A percentile compares a stretch with the other conserved stretches of the same genome.
These are phyloP conservation scores for Melanotaenia parkinsoni DNA, from an alignment of 2,797 vertebrate genomes.

Conservation along the genomic window DNA sequence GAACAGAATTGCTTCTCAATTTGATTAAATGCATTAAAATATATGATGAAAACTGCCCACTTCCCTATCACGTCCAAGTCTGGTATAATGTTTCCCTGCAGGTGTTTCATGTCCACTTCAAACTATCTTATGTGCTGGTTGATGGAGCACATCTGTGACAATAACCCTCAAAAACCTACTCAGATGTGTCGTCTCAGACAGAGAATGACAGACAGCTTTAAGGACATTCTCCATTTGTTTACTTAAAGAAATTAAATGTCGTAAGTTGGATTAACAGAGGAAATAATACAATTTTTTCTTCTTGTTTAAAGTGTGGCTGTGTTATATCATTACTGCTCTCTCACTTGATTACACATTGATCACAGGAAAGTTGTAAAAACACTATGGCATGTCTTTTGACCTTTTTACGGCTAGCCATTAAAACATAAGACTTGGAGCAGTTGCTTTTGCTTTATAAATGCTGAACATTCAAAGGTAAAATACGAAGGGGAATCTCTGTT, in stretches of 20 bases:
- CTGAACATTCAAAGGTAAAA: conserved; percentile 12
- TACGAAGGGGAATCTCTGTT: conserved; percentile 15
- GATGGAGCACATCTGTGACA: conserved; percentile 18
- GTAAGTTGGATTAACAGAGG: conserved; percentile 33
- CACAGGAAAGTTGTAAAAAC: conserved; percentile 11
- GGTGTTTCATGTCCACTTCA: conserved; percentile 27
- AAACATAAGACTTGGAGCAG: not conserved
- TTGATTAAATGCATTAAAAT: conserved; percentile 32
- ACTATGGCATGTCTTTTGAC: conserved; percentile 23
- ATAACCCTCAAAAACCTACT: conserved; percentile 23
- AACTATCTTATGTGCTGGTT: conserved; percentile 20
- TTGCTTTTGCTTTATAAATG: conserved; percentile 7
- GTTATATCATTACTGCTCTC: not conserved
- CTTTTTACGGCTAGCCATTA: conserved; percentile 11
- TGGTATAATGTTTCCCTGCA: conserved; percentile 35
- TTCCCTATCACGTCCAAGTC: conserved; percentile 16
- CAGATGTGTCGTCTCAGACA: conserved; percentile 15
- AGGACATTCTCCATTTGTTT: conserved; percentile 47
- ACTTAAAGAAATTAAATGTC: conserved; percentile 42
- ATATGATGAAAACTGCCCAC: conserved; percentile 6
- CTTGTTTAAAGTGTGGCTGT: not conserved
- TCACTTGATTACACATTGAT: conserved; percentile 27
- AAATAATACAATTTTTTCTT: conserved; percentile 13
- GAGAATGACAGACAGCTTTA: conserved; percentile 37
- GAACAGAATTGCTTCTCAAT: conserved; percentile 17